These are phyloP conservation scores for Chondrosia reniformis DNA, from an alignment of 37 sponge, comb jelly and placozoan genomes.

Conservation along the genomic window DNA sequence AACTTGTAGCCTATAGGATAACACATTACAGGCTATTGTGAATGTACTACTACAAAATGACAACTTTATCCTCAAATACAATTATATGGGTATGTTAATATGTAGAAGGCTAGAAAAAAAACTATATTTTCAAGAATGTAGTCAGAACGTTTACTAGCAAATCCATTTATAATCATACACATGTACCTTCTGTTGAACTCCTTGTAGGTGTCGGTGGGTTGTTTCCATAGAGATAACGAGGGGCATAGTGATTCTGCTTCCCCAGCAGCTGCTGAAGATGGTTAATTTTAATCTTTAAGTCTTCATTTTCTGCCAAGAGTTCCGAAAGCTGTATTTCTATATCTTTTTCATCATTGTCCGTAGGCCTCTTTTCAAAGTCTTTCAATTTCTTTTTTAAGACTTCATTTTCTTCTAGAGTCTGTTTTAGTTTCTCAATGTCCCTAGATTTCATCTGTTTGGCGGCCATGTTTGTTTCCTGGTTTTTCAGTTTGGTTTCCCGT, in stretches of 20 bases:
- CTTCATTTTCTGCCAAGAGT: constrained; percentile 15
- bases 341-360: constrained; percentile 9
- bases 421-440: constrained; percentile 14
- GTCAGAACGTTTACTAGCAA: too few species aligned
- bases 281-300: constrained; percentile 5
- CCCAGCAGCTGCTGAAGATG: constrained; percentile 16
- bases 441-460: constrained; percentile 9
- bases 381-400: neutral
- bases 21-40: too few species aligned
- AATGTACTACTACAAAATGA: too few species aligned
- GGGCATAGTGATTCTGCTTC: constrained; percentile 13
- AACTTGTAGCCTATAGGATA: too few species aligned
- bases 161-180: too few species aligned
- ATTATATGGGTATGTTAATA: too few species aligned
- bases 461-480: neutral
- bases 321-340: constrained; percentile 17
- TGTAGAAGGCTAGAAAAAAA: too few species aligned
- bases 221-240: constrained; percentile 13
- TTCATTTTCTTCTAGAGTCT: constrained; percentile 1
- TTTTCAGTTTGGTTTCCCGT: neutral
- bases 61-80: too few species aligned
- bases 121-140: too few species aligned
- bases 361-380: neutral
- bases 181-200: neutral
- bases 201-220: neutral